These are phyloP conservation scores for Watsonalla binaria DNA, from an alignment of 2,888 invertebrate genomes.

Conservation along the genomic window DNA sequence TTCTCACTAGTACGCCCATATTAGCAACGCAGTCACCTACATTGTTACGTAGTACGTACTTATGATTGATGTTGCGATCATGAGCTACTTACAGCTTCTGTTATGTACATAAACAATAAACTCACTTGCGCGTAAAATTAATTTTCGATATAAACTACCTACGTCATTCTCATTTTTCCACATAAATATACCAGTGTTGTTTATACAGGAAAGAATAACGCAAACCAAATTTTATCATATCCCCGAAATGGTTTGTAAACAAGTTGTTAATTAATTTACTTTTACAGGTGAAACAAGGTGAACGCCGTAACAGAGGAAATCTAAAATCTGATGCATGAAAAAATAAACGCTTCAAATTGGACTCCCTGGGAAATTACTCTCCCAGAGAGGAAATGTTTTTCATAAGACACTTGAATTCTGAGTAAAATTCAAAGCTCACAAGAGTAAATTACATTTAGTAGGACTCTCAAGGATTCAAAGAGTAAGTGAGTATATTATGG, in stretches of 20 bases:
- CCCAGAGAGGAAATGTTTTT: background rate
- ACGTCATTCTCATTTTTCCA: background rate
- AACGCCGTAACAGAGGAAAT: background rate
- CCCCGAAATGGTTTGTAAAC: background rate
- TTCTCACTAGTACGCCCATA: constrained; percentile 7
- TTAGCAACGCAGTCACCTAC: constrained; percentile 8
- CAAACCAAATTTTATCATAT: background rate
- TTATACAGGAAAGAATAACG: too few relatives aligned
- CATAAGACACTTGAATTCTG: background rate
- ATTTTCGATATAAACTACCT: background rate
- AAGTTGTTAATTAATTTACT: background rate
- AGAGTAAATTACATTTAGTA: background rate
- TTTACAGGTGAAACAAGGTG: background rate
- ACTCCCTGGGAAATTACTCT: background rate
- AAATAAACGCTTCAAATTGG: background rate
- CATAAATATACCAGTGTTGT: background rate
- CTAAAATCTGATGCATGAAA: background rate
- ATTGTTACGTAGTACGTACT: constrained; percentile 9
- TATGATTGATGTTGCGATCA: constrained; percentile 31
- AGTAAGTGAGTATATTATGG: background rate
- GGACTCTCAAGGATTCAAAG: background rate
- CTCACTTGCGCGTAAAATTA: background rate
- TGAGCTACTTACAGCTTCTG: constrained; percentile 3
- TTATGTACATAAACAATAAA: background rate
- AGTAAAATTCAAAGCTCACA: background rate